Evolutionary conservation across 2,797 vertebrate genomes (phyloP).

Genomic region (Tolypeutes matacus): DNA sequence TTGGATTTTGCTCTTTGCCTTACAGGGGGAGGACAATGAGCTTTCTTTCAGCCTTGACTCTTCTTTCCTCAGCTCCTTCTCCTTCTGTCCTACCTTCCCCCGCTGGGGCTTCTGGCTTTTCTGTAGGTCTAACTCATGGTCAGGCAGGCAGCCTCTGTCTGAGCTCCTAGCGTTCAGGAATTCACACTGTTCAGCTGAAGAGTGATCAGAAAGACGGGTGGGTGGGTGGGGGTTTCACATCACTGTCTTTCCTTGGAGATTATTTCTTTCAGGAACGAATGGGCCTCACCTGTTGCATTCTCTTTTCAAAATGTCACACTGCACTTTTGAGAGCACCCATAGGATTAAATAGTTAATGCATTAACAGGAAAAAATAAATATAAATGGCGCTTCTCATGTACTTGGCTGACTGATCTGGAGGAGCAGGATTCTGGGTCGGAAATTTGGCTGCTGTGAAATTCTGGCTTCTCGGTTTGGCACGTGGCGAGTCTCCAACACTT

Average conservation of each 20-base stretch:
- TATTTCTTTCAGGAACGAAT: slow-evolving; percentile 50
- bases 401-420: background rate
- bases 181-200: background rate
- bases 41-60: too few relatives aligned
- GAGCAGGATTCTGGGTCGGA: background rate
- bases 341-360: background rate
- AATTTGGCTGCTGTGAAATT: background rate
- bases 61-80: too few relatives aligned
- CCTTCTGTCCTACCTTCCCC: too few relatives aligned
- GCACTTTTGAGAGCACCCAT: background rate
- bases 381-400: background rate
- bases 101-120: too few relatives aligned
- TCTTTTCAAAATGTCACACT: slow-evolving; percentile 30
- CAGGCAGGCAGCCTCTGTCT: too few relatives aligned
- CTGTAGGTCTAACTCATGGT: too few relatives aligned
- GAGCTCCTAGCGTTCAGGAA: background rate
- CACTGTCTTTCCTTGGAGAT: background rate
- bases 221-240: background rate
- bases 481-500: background rate
- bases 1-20: too few relatives aligned
- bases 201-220: fast-evolving
- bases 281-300: background rate
- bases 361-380: slow-evolving; percentile 2
- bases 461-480: background rate
- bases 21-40: too few relatives aligned